These are phyloP conservation scores for Tromatobia lineatoria DNA, from an alignment of 2,888 invertebrate species.

Conservation along the genomic window DNA sequence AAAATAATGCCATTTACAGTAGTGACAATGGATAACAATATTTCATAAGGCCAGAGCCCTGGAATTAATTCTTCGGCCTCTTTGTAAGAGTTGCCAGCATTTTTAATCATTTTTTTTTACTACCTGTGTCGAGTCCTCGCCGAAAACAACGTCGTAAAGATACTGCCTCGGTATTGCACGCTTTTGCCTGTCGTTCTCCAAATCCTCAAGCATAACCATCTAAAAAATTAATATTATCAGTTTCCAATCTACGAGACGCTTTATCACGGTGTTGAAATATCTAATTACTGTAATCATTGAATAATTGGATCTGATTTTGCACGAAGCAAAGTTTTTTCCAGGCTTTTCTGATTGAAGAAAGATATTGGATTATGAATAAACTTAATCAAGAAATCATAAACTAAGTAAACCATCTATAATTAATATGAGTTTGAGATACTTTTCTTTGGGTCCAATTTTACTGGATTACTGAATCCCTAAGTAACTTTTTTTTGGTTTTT, in stretches of 20 bases:
- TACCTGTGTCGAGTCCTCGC: conserved; percentile 95
- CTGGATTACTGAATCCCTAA: no score
- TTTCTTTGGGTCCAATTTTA: background rate
- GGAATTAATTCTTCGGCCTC: background rate
- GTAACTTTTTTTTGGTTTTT: background rate
- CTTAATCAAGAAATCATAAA: no score
- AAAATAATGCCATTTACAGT: conserved; percentile 49
- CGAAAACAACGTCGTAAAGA: conserved; percentile 95
- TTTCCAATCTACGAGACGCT: background rate
- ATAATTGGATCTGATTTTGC: no score
- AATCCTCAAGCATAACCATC: conserved; percentile 90
- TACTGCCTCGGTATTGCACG: conserved; percentile 93
- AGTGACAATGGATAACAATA: background rate
- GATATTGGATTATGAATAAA: no score
- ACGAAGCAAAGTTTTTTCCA: no score
- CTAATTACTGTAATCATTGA: no score
- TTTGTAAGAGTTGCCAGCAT: conserved; percentile 71
- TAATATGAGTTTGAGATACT: background rate
- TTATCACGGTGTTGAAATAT: background rate
- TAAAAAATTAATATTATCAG: conserved; percentile 75
- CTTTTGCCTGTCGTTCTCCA: conserved; percentile 88
- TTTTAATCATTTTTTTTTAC: conserved; percentile 72
- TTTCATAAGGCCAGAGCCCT: background rate
- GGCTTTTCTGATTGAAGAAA: no score
- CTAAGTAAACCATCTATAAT: no score